Conservation (phyloP, 2,113 vertebrate genomes). For the Zapus hudsonius region DNA sequence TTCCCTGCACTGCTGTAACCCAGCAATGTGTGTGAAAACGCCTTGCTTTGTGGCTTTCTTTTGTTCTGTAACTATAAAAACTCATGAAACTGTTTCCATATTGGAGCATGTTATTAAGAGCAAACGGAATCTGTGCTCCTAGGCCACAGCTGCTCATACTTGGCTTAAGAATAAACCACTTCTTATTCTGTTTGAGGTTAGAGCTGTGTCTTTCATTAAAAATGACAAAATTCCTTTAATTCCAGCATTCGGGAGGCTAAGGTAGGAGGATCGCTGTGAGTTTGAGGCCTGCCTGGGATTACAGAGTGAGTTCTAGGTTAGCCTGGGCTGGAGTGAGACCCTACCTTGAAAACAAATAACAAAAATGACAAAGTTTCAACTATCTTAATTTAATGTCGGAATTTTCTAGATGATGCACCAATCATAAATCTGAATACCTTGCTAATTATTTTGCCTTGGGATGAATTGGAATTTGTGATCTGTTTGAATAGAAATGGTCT, state of each 20-base stretch:
- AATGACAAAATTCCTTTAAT: neutral
- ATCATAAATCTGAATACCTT: neutral
- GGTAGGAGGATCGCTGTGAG: too few relatives aligned
- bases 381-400: neutral
- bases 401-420: constrained; percentile 27
- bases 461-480: neutral
- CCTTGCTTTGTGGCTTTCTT: neutral
- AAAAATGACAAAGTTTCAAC: neutral
- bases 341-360: too few relatives aligned
- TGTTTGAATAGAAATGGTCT: neutral
- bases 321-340: too few relatives aligned
- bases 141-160: neutral
- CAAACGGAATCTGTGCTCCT: neutral
- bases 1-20: neutral
- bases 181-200: neutral
- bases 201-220: neutral
- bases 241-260: too few relatives aligned
- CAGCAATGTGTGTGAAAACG: neutral
- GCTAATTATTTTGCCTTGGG: too few relatives aligned
- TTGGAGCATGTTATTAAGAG: neutral
- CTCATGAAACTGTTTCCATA: neutral
- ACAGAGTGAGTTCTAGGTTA: too few relatives aligned
- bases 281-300: too few relatives aligned
- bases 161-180: neutral
- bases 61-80: neutral